phyloP scores from a whole-genome alignment of 2,888 invertebrate species.

The Monochamus alternatus region DNA sequence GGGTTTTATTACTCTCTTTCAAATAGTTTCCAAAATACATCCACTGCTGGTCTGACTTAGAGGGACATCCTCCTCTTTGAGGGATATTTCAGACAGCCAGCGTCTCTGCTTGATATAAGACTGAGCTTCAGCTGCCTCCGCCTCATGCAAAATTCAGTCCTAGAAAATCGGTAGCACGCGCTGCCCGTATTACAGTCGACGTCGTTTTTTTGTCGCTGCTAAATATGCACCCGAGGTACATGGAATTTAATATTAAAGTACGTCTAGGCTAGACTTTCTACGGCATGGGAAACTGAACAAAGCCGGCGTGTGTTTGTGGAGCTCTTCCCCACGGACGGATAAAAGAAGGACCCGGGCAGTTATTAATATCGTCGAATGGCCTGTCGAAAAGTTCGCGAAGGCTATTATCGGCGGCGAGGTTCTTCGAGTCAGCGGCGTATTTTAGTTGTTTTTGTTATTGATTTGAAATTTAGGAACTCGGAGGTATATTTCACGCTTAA shows the following conservation, averaged over 20 bases:
- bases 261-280: not conserved
- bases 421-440: not conserved
- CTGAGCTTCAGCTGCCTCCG: no score
- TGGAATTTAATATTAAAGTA: not conserved
- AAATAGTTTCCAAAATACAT: no score
- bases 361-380: not conserved
- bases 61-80: no score
- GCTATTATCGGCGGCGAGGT: not conserved
- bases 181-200: no score
- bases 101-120: no score
- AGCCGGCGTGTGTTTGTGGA: not conserved
- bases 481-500: no score
- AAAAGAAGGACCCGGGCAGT: not conserved
- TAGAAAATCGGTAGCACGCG: not conserved
- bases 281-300: not conserved
- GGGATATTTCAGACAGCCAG: no score
- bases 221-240: not conserved
- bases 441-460: not conserved
- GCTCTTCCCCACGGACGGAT: not conserved
- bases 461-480: not conserved
- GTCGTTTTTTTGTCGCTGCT: not conserved
- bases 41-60: no score
- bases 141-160: no score
- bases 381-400: not conserved
- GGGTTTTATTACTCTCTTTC: no score